Conservation (phyloP, 2,888 invertebrate genomes). For the Encarsia formosa region DNA sequence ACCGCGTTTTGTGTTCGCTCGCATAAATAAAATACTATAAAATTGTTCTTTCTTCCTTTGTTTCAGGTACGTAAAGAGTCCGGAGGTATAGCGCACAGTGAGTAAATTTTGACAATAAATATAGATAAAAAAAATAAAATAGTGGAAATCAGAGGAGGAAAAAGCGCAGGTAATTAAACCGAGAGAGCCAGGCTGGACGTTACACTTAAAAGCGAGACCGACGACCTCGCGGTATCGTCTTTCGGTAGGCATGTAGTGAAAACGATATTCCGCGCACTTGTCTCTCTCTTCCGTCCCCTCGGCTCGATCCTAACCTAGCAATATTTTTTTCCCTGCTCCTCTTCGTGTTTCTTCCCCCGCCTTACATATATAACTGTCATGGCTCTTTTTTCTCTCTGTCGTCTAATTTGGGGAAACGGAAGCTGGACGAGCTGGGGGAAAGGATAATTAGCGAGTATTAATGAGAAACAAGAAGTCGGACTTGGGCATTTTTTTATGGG, state of each 20-base stretch:
- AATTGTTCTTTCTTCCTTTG: no score
- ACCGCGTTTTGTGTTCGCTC: no score
- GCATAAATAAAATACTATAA: no score
- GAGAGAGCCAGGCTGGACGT: constrained; percentile 32
- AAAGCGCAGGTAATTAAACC: constrained; percentile 43
- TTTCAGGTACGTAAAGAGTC: no score
- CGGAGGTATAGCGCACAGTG: not conserved
- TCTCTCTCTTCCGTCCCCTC: constrained; percentile 15
- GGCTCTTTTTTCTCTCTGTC: not conserved
- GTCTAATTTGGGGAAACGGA: constrained; percentile 5
- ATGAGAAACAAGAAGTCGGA: constrained; percentile 5
- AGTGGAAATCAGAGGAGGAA: constrained; percentile 41
- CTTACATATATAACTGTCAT: not conserved
- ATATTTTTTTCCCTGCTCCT: not conserved
- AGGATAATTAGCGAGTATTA: constrained; percentile 4
- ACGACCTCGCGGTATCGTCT: constrained; percentile 35
- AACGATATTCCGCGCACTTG: constrained; percentile 38
- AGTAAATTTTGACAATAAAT: no score
- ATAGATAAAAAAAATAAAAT: no score
- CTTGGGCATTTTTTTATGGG: no score
- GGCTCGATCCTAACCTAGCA: not conserved
- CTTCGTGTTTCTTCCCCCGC: not conserved
- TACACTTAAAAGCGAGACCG: no score
- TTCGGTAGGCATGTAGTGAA: constrained; percentile 43
- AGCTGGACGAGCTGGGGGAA: not conserved